phyloP scores from a whole-genome alignment of 2,888 invertebrate species.

The Lysandra bellargus region DNA sequence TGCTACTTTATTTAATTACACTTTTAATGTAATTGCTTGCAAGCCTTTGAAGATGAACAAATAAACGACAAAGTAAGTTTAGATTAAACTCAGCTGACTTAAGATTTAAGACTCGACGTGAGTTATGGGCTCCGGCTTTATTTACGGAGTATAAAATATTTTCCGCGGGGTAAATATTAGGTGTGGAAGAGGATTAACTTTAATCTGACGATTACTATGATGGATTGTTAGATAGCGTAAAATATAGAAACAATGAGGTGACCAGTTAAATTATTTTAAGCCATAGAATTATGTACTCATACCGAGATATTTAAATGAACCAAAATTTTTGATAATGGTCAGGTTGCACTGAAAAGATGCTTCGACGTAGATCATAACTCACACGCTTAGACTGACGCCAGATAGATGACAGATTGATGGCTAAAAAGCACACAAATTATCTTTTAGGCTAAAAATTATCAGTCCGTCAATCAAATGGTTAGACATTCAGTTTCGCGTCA shows the following conservation, averaged over 20 bases:
- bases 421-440: too few species aligned
- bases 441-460: too few species aligned
- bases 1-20: background rate
- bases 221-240: background rate
- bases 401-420: too few species aligned
- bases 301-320: background rate
- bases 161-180: background rate
- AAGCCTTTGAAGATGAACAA: slow-evolving; percentile 13
- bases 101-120: slow-evolving; percentile 22
- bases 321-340: background rate
- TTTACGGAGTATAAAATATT: slow-evolving; percentile 19
- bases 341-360: too few species aligned
- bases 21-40: slow-evolving; percentile 1
- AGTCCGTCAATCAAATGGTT: too few species aligned
- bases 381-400: too few species aligned
- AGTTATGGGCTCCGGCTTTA: slow-evolving; percentile 15
- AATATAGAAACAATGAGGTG: background rate
- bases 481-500: too few species aligned
- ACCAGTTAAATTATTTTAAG: background rate
- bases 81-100: slow-evolving; percentile 17
- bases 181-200: slow-evolving; percentile 2
- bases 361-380: too few species aligned
- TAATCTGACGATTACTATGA: background rate
- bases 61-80: slow-evolving; percentile 22
- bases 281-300: background rate